phyloP scores from a whole-genome alignment of 2,113 vertebrate genomes.

The Orientallactaga bullata region DNA sequence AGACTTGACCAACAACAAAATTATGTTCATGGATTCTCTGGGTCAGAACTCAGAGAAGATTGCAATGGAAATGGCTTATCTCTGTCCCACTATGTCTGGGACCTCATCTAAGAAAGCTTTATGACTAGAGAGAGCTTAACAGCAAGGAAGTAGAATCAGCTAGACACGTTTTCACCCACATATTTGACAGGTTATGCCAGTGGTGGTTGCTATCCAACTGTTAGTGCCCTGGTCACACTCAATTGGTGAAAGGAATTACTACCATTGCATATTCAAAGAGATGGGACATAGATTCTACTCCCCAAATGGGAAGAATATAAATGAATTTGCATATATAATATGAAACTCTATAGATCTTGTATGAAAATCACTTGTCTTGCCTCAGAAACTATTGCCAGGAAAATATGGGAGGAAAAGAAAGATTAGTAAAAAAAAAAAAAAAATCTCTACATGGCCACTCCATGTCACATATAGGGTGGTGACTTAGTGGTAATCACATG shows the following conservation, averaged over 20 bases:
- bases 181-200: not conserved
- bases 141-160: slow-evolving; percentile 9
- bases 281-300: not conserved
- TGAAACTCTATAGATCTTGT: not conserved
- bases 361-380: not conserved
- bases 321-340: not conserved
- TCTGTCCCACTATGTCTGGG: not conserved
- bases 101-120: slow-evolving; percentile 1
- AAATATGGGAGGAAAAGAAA: not conserved
- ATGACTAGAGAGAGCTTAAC: not conserved
- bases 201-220: not conserved
- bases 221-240: slow-evolving; percentile 12
- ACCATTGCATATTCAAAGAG: slow-evolving; percentile 15
- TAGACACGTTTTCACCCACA: not conserved
- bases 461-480: not conserved
- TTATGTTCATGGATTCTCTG: not conserved
- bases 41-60: not conserved
- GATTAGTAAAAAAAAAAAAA: not conserved
- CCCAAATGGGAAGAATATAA: not conserved
- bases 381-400: not conserved
- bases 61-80: not conserved
- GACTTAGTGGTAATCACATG: not conserved
- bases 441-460: not conserved
- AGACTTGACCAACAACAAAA: not conserved
- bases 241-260: not conserved